Conservation (phyloP, 2,797 vertebrate species). For the Erithacus rubecula region DNA sequence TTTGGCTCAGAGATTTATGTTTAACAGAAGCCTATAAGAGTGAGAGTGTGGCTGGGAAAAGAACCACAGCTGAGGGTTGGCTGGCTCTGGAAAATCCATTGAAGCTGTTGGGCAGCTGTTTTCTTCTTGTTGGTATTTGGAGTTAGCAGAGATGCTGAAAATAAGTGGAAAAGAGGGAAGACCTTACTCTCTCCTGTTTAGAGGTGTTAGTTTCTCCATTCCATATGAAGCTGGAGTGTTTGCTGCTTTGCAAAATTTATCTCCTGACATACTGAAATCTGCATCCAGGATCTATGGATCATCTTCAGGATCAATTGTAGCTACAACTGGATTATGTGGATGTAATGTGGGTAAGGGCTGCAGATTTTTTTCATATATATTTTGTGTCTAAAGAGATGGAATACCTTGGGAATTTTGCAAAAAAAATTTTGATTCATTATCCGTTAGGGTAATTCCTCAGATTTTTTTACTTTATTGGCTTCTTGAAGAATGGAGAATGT, state of each 20-base stretch:
- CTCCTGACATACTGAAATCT: neutral
- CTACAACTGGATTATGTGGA: neutral
- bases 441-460: neutral
- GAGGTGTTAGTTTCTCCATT: neutral
- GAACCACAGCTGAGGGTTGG: neutral
- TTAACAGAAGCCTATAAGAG: neutral
- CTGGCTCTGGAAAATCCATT: neutral
- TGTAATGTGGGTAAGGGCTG: neutral
- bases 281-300: conserved; percentile 31
- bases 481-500: neutral
- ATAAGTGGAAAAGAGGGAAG: neutral
- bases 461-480: neutral
- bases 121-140: neutral
- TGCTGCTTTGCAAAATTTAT: neutral
- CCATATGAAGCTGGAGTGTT: neutral
- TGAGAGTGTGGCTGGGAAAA: neutral
- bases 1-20: neutral
- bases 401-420: neutral
- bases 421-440: neutral
- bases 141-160: neutral
- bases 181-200: neutral
- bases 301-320: neutral
- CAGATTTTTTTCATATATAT: neutral
- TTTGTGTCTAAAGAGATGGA: neutral
- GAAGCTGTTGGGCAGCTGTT: neutral